Evolutionary conservation across 2,113 vertebrate genomes (phyloP).

Genomic region (Geothlypis trichas): DNA sequence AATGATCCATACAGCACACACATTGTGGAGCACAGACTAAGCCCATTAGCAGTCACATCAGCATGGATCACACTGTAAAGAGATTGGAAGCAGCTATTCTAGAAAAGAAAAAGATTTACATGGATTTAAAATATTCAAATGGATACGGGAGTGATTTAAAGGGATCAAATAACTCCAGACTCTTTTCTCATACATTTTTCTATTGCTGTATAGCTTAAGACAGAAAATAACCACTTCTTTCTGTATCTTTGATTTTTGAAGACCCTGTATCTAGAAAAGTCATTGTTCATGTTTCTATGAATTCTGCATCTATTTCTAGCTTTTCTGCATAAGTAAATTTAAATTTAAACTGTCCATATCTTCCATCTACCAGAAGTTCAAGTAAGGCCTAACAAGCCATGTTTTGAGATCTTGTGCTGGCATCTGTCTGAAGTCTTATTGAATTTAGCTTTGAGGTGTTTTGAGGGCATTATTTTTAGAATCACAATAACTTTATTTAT

Average conservation of each 20-base stretch:
- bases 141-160: neutral
- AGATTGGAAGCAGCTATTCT: slow-evolving; percentile 1
- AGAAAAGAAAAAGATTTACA: neutral
- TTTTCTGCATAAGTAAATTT: neutral
- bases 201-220: neutral
- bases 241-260: neutral
- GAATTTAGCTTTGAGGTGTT: slow-evolving; percentile 18
- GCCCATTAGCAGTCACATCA: slow-evolving; percentile 22
- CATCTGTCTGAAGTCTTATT: neutral
- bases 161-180: neutral
- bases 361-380: neutral
- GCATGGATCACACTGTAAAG: neutral
- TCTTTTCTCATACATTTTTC: neutral
- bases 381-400: neutral
- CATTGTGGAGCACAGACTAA: neutral
- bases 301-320: slow-evolving; percentile 14
- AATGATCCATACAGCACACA: slow-evolving; percentile 15
- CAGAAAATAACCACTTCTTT: neutral
- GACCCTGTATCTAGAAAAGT: neutral
- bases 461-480: slow-evolving; percentile 26
- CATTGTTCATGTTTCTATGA: neutral
- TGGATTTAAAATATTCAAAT: slow-evolving; percentile 25
- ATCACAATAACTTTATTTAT: slow-evolving; percentile 12
- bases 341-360: neutral
- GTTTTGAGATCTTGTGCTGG: neutral